Conservation (phyloP, 2,113 vertebrate species). For the Cyrtonyx montezumae region DNA sequence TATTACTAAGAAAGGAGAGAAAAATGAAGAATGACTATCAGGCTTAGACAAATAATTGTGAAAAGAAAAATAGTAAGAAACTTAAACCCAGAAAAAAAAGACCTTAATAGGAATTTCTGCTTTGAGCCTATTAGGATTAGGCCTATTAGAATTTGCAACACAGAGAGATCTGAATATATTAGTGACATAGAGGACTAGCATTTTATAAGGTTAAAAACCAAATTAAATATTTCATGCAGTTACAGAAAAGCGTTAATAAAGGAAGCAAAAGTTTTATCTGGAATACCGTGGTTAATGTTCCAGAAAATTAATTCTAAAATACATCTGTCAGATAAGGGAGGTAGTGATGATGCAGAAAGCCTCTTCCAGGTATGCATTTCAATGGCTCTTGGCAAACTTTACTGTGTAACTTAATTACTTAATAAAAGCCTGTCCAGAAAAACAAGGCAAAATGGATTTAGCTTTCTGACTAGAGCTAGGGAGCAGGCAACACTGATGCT, state of each 20-base stretch:
- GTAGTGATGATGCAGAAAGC: neutral
- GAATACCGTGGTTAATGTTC: neutral
- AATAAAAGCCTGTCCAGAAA: neutral
- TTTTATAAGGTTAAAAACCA: neutral
- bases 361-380: neutral
- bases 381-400: neutral
- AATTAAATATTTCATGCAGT: neutral
- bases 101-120: neutral
- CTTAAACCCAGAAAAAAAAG: neutral
- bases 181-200: neutral
- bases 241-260: neutral
- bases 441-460: neutral
- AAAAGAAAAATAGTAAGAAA: neutral
- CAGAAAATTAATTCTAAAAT: slow-evolving; percentile 16
- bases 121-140: neutral
- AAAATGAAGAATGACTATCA: neutral
- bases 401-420: neutral
- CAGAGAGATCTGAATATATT: neutral
- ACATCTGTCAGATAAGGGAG: neutral
- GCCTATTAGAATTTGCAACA: slow-evolving; percentile 5
- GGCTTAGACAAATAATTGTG: slow-evolving; percentile 7
- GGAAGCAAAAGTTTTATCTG: neutral
- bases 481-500: neutral
- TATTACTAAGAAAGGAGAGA: neutral
- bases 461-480: neutral